Base-by-base conservation (phyloP, 2,797 vertebrate species). In the Odontamblyopus lacepedii region DNA sequence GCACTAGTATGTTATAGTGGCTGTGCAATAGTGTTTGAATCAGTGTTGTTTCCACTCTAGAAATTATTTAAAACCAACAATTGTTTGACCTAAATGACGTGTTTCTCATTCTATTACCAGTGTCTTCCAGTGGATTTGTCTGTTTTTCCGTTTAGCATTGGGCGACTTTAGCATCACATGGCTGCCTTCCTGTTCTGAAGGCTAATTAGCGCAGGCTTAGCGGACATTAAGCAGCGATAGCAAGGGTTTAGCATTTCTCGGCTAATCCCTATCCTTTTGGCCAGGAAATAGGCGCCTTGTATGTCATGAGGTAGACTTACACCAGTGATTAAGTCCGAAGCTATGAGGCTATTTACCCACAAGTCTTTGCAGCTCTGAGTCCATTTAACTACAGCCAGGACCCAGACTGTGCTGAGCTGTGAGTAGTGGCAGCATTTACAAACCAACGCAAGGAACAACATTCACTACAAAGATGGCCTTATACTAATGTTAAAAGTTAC, bases 151-250 rank as follows among this genome's bases (percentile, higher is more conserved):
- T 35, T 74, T 71, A 1, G 35, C 55, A 69, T 41, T 73, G 0
- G 83, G 56, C 70, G 80, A 85, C 79, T 64, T 74, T 70, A 27
- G 75, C 70, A 74, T 92, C 90, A 90, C 90, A 84, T 87, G 90
- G 77, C 78, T 83, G 78, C 79, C 80, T 80, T 86, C 85, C 83
- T 72, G 78, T 75, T 78, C 9, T 76, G 73, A 77, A 63, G 65
- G 79, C 78, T 93, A 92, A 94, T 94, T 94, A 94, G 88, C 78
- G 69, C 51, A 74, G 93, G 92, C 92, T 94, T 94, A 94, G 90
- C 67, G 69, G 84, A 89, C 91, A 90, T 93, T 93, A 92, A 86
- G 87, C 86, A 75, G 83, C 80, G 75, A 88, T 89, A 91, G 62
- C 62, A 23, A 78, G 78, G 91, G 82, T 90, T 93, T 92, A 89